Base-by-base conservation (phyloP, 2,113 vertebrate species). In the Perca flavescens region DNA sequence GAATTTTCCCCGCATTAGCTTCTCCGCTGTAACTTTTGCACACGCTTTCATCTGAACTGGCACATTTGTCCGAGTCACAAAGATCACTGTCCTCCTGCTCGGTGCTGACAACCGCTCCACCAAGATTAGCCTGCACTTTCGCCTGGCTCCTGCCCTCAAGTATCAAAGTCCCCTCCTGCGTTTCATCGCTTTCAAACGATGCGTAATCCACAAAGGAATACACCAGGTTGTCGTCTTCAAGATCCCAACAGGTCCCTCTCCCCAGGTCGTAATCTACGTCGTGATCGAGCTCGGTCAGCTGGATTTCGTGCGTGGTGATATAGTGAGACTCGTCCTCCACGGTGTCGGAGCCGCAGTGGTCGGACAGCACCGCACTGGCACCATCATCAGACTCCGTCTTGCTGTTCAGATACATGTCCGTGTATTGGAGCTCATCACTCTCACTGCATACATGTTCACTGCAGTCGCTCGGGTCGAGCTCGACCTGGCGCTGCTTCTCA, bases 241-340 rank as follows among this genome's bases (percentile, higher is more conserved):
- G 96, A 74, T 97, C 97, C 97, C 97, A 98, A 65, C 94, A 96
- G n/a, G 97, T 96, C 10, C 96, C 97, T 15, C 96, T 95, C 0
- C 97, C 97, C 36, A 97, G 95, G 68, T 98, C 97, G 61, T 94
- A 95, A 61, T 96, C 95, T 53, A 96, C 96, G 66, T 98, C 97
- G 92, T 98, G 97, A 80, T 98, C 98, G 77, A 97, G 95, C 85
- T 99, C 98, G 0, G 97, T 98, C 77, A 99, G 93, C 91, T 99
- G 98, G 93, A 99, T 99, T 85, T 99, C 98, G 53, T 97, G 98
- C 47, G 98, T 99, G 67, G 97, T 98, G 91, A 99, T 99, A 61
- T 97, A 99, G 94, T 98, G 97, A 5, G 96, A 95, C 87, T 98
- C 97, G 83, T 95, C 94, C 81, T 96, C 94, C 47, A 86, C 90